phyloP scores from a whole-genome alignment of 2,797 vertebrate species.

The Poeciliopsis turneri region DNA sequence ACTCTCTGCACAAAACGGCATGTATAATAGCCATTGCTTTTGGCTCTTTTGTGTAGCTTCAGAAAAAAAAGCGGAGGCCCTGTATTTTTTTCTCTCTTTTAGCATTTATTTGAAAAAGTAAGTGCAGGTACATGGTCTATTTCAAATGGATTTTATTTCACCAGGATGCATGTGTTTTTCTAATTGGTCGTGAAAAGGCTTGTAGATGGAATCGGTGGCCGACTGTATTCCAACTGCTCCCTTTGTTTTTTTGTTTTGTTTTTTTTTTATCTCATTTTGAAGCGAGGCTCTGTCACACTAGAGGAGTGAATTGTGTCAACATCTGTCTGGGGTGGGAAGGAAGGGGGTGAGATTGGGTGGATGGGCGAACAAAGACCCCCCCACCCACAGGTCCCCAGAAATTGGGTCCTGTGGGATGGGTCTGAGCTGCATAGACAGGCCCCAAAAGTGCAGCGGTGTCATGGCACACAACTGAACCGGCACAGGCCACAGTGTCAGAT shows the following conservation, averaged over 20 bases:
- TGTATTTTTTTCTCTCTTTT: slow-evolving; percentile 11
- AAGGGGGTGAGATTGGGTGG: slow-evolving; percentile 21
- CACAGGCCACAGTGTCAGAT: slow-evolving; percentile 70
- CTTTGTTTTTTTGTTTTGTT: slow-evolving; percentile 65
- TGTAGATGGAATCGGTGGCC: slow-evolving; percentile 70
- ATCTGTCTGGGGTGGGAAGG: slow-evolving; percentile 72
- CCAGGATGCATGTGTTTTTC: slow-evolving; percentile 54
- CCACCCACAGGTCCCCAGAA: slow-evolving; percentile 16
- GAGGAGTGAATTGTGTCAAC: slow-evolving; percentile 78
- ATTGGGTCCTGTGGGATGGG: slow-evolving; percentile 55
- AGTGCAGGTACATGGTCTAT: slow-evolving; percentile 61
- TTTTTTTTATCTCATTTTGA: slow-evolving; percentile 78
- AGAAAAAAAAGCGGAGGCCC: slow-evolving; percentile 3
- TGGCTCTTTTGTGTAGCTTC: slow-evolving; percentile 47
- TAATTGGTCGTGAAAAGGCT: slow-evolving; percentile 64
- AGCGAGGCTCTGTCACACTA: slow-evolving; percentile 75
- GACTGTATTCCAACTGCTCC: slow-evolving; percentile 66
- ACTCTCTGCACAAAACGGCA: slow-evolving; percentile 84
- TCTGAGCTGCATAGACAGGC: slow-evolving; percentile 65
- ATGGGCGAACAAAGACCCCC: slow-evolving; percentile 17
- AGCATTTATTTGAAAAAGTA: slow-evolving; percentile 61
- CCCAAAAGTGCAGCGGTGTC: slow-evolving; percentile 62
- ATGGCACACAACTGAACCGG: slow-evolving; percentile 72
- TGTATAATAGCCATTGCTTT: slow-evolving; percentile 82
- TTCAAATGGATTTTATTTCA: slow-evolving; percentile 69